These are phyloP conservation scores for Psittacus erithacus DNA, from an alignment of 2,113 vertebrate species.

Conservation along the genomic window DNA sequence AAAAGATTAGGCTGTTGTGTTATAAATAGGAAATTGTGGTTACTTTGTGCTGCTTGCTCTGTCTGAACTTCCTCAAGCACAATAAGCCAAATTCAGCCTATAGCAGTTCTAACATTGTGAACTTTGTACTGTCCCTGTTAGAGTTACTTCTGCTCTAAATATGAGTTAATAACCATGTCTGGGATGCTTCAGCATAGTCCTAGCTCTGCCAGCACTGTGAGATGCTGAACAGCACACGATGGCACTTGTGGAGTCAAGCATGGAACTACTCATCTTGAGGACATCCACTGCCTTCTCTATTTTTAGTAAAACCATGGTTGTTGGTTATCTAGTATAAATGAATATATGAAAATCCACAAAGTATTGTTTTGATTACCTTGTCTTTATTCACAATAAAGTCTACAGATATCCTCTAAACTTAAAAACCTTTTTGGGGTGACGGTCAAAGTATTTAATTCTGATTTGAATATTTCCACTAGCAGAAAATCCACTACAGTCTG, in stretches of 20 bases:
- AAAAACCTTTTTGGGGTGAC: not conserved
- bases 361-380: not conserved
- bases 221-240: not conserved
- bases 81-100: not conserved
- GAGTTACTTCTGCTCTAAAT: not conserved
- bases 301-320: not conserved
- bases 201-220: not conserved
- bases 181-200: not conserved
- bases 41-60: not conserved
- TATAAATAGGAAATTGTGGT: not conserved
- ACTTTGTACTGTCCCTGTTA: not conserved
- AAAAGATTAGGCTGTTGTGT: not conserved
- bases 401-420: not conserved
- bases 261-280: accelerated
- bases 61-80: not conserved
- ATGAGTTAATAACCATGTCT: not conserved
- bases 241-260: not conserved
- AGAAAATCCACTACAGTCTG: not conserved
- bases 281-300: not conserved
- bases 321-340: not conserved
- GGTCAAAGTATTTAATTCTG: not conserved
- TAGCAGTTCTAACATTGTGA: not conserved
- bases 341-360: not conserved
- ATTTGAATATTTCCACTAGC: not conserved
- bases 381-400: not conserved